Percentiles rank a stretch among this genome's conserved stretches.
phyloP scores from a whole-genome alignment of 2,113 vertebrate genomes.

The Malurus elegans region DNA sequence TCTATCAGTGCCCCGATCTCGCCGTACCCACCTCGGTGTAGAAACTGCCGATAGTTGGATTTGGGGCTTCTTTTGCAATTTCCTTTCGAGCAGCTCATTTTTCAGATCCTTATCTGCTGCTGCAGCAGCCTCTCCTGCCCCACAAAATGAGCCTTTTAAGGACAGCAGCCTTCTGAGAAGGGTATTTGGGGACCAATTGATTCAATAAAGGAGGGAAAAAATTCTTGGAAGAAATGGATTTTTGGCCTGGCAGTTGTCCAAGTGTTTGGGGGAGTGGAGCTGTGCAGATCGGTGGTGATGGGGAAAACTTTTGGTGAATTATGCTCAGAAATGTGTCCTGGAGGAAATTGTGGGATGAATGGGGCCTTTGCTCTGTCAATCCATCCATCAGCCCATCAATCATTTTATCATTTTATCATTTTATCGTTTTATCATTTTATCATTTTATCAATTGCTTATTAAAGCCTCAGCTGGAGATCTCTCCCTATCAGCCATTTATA shows the following conservation, averaged over 20 bases:
- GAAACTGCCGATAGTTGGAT: neutral
- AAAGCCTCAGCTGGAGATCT: neutral
- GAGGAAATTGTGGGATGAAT: neutral
- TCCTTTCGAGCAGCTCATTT: constrained; percentile 24
- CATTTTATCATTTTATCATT: neutral
- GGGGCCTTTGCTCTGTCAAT: neutral
- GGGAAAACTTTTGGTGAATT: neutral
- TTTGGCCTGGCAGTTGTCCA: neutral
- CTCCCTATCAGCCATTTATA: neutral
- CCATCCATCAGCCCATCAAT: neutral
- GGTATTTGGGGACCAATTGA: neutral
- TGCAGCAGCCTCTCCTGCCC: neutral
- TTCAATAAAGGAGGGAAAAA: neutral
- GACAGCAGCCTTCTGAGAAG: neutral
- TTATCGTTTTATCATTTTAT: no score
- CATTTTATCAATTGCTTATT: neutral
- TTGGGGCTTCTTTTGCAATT: constrained; percentile 46
- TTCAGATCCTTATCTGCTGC: constrained; percentile 59
- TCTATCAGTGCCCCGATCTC: neutral
- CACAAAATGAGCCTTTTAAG: constrained; percentile 4
- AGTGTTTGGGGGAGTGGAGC: neutral
- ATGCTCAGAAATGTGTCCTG: neutral
- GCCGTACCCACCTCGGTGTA: neutral
- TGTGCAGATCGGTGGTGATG: neutral
- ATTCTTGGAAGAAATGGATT: neutral